Base-by-base conservation (phyloP, 2,113 vertebrate species). In the Clupea harengus region DNA sequence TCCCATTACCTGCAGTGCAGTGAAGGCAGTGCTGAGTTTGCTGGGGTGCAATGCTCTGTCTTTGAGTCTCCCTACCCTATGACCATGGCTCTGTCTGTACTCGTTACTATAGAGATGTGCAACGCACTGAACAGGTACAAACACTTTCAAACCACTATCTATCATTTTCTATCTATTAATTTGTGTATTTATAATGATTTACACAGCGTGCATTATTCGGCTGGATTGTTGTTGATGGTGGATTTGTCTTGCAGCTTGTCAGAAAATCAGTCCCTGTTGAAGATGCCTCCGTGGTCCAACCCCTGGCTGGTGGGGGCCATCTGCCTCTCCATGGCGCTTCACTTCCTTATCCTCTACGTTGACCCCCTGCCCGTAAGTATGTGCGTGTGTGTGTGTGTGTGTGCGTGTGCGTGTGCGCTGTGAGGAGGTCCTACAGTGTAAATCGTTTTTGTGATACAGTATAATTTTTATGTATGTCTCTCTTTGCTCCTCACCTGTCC, bases 61-160 rank as follows among this genome's bases (percentile, higher is more conserved):
- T 96, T 95, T 72, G 95, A 95, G 91, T 96, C 95, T 46, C 95
- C 95, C 0, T 94, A 94, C 85, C 95, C 95, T 13, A 96, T 96
- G 95, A 95, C 95, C 1, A 95, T 96, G 95, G 95, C 95, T 4
- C 89, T 96, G 90, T 95, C 95, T 32, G 95, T 95, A 67, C 92
- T 96, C 82, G 95, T 96, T 32, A 96, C 95, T 89, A 96, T 96
- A 87, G 95, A 96, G 89, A 96, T 96, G 95, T 96, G 95, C 89
- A 96, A 96, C 10, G 95, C 95, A 84, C 89, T 96, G 45, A 96
- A 96, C 94, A 96, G 95, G 95, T 96, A 86, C 18, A 1, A 72
- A 54, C 67, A 9, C 32, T 60, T 11, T 47, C 60, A 85, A 4
- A 83, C n/a, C 17, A 45, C 32, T 57, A 22, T 32, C 54, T 18